Evolutionary conservation across 2,888 invertebrate genomes (phyloP), one percentile per base, ranked within the genome.

Genomic region (Elysia crispata): DNA sequence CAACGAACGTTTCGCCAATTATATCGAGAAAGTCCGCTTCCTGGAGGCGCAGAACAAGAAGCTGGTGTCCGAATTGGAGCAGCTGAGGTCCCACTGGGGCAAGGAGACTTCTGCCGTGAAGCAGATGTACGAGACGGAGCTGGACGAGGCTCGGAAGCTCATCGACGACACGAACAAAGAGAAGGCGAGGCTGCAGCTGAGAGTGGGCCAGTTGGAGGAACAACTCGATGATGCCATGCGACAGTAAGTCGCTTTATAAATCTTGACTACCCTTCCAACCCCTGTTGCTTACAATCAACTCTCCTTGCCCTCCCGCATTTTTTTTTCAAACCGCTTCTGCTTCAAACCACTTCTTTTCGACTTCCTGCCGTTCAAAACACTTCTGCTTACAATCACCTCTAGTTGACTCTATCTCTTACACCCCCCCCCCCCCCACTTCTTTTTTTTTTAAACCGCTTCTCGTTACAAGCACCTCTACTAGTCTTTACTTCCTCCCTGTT

Each of bases 1-100:
- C 82, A 93, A 93, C 87, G 93, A 93, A 86, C 88, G 93, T 76
- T 92, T 93, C 78, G 93, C 93, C 80, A 91, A 88, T 87, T 93
- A 93, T 89, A 93, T 93, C 83, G 93, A 93, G 89, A 93, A 93
- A 87, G 90, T 90, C 25, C 86, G 92, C 62, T 92, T 92, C 83
- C 85, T 92, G 74, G 92, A 92, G 83, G 92, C 92, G 25, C 92
- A 92, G 86, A 92, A 92, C 86, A 86, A 89, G 79, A 91, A 91
- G 81, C 83, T 92, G 72, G 91, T 89, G 54, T 86, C 86, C 23
- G 92, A 92, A 83, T 83, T 92, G 79, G 91, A 91, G 30, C 88
- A 88, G 41, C 85, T 92, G 72, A 66, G 88, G 77, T 87, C 88
- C n/a, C 88, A 90, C 86, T 90, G 91, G 90, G 91, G 90, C 66